Percentiles rank a stretch among this genome's conserved stretches.
These are phyloP conservation scores for Amphipoea oculea DNA, from an alignment of 2,888 invertebrate genomes.

Conservation along the genomic window DNA sequence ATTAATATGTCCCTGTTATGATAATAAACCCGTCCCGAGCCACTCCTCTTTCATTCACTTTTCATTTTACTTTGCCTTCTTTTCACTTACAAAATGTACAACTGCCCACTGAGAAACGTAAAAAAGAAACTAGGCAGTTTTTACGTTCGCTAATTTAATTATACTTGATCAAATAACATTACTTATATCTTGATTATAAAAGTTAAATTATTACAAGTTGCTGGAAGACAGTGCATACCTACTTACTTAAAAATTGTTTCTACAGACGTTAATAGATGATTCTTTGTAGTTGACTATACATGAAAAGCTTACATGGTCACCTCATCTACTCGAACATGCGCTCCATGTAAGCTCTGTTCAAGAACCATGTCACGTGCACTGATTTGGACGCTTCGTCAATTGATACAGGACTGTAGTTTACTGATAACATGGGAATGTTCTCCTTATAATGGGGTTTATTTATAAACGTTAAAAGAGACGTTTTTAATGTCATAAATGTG, in stretches of 20 bases:
- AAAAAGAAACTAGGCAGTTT: background rate
- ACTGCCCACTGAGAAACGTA: background rate
- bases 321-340: background rate
- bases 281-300: background rate
- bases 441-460: background rate
- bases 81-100: slow-evolving; percentile 29
- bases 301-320: background rate
- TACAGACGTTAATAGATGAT: background rate
- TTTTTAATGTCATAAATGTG: no score
- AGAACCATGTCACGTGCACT: background rate
- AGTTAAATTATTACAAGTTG: background rate
- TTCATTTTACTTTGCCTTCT: slow-evolving; percentile 54
- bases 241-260: background rate
- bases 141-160: background rate
- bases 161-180: background rate
- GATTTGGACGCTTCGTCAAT: background rate
- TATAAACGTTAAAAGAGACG: no score
- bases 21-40: slow-evolving; percentile 61
- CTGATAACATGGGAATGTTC: background rate
- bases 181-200: background rate
- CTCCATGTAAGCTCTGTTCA: background rate
- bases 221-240: background rate
- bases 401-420: background rate
- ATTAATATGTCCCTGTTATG: slow-evolving; percentile 70
- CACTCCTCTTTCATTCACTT: slow-evolving; percentile 55